Conservation (phyloP, 2,888 invertebrate genomes). For the Linhomoeus sp. region DNA sequence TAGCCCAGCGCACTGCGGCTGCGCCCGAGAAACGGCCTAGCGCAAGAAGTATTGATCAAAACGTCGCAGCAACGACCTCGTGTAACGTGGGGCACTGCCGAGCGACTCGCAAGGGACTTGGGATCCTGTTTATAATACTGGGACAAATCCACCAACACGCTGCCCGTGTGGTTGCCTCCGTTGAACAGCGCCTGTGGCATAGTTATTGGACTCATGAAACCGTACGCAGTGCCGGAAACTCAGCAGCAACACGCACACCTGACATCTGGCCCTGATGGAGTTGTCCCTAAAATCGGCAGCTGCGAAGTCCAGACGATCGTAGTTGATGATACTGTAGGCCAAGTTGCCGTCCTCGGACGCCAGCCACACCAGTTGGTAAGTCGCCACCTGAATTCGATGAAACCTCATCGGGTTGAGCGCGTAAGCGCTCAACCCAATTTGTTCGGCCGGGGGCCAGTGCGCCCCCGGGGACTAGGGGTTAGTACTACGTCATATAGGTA, state of each 20-base stretch:
- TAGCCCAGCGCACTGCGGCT: too few relatives aligned
- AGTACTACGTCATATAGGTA: too few relatives aligned
- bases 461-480: too few relatives aligned
- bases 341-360: not conserved
- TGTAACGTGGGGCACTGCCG: slow-evolving; percentile 25
- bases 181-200: slow-evolving; percentile 19
- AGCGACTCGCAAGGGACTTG: slow-evolving; percentile 20
- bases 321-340: not conserved
- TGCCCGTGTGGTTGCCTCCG: slow-evolving; percentile 26
- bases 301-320: slow-evolving; percentile 53
- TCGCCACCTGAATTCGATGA: not conserved
- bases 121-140: slow-evolving; percentile 23
- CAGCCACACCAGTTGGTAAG: not conserved
- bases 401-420: too few relatives aligned
- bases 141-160: slow-evolving; percentile 22
- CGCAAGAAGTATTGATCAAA: too few relatives aligned
- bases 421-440: too few relatives aligned
- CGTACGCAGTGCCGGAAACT: too few relatives aligned
- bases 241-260: too few relatives aligned
- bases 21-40: too few relatives aligned
- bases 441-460: too few relatives aligned
- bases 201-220: too few relatives aligned
- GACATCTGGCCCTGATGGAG: slow-evolving; percentile 20
- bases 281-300: slow-evolving; percentile 34
- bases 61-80: too few relatives aligned